Percentiles rank a stretch among this genome's conserved stretches.
These are phyloP conservation scores for Parasteatoda tepidariorum DNA, from an alignment of 1,140 invertebrate genomes.

Conservation along the genomic window DNA sequence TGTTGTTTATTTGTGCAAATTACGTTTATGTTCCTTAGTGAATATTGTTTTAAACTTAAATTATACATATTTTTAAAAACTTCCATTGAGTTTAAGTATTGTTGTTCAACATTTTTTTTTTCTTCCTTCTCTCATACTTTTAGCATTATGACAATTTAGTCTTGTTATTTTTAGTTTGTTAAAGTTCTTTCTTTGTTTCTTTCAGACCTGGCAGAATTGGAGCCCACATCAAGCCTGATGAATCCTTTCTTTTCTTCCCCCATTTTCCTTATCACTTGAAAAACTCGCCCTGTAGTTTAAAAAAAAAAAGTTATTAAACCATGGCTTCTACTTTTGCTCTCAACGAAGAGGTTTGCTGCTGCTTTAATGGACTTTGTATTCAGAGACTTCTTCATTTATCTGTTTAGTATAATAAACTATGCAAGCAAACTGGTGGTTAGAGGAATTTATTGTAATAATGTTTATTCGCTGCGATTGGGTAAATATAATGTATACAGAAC, in stretches of 20 bases:
- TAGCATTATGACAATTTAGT: too few relatives aligned
- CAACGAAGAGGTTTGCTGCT: constrained; percentile 56
- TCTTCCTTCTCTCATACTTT: too few relatives aligned
- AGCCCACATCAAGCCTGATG: constrained; percentile 58
- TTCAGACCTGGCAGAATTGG: constrained; percentile 60
- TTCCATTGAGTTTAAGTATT: too few relatives aligned
- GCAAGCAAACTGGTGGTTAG: constrained; percentile 56
- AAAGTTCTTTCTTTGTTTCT: background rate
- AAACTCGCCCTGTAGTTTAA: constrained; percentile 52
- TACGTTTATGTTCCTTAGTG: too few relatives aligned
- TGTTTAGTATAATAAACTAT: constrained; percentile 52
- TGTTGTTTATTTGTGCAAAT: too few relatives aligned
- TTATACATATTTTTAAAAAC: too few relatives aligned
- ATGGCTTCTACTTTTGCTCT: constrained; percentile 55
- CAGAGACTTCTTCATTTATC: constrained; percentile 47
- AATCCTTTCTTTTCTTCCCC: constrained; percentile 11
- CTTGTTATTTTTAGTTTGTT: too few relatives aligned
- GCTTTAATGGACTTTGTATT: constrained; percentile 57
- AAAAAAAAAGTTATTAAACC: constrained; percentile 23
- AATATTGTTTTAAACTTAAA: too few relatives aligned
- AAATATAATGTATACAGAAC: constrained; percentile 28
- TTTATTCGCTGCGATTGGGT: constrained; percentile 42
- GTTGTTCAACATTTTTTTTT: too few relatives aligned
- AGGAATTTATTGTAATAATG: constrained; percentile 51
- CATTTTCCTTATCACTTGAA: constrained; percentile 48